phyloP scores from a whole-genome alignment of 2,113 vertebrate genomes.

The Crypturellus undulatus region DNA sequence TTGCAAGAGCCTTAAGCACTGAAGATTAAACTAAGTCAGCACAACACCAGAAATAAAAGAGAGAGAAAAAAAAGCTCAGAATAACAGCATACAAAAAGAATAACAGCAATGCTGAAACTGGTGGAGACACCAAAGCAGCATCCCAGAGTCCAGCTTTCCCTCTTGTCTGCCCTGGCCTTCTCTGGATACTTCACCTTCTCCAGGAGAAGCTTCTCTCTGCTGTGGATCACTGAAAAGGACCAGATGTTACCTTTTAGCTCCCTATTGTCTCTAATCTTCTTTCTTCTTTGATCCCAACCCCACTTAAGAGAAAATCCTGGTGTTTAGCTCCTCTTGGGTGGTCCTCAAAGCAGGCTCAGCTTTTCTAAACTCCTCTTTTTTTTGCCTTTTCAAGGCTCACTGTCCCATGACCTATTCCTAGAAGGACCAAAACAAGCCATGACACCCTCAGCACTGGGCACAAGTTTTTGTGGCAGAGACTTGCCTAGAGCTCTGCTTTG shows the following conservation, averaged over 20 bases:
- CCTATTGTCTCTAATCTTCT: slow-evolving; percentile 71
- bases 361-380: slow-evolving; percentile 69
- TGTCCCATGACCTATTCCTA: slow-evolving; percentile 9
- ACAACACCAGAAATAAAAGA: not conserved
- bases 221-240: not conserved
- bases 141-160: not conserved
- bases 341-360: slow-evolving; percentile 60
- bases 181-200: slow-evolving; percentile 6
- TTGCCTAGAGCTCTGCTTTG: not conserved
- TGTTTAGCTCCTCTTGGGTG: slow-evolving; percentile 75
- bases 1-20: not conserved
- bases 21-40: not conserved
- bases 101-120: not conserved
- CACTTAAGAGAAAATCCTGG: slow-evolving; percentile 65
- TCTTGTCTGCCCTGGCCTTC: not conserved
- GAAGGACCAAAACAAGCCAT: slow-evolving; percentile 51
- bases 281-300: slow-evolving; percentile 70
- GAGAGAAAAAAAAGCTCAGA: not conserved
- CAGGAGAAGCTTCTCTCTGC: slow-evolving; percentile 29
- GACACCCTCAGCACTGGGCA: slow-evolving; percentile 4
- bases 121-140: not conserved
- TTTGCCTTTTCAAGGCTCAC: slow-evolving; percentile 49
- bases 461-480: not conserved
- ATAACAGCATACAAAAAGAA: not conserved
- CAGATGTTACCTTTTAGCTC: slow-evolving; percentile 69